Base-by-base conservation (phyloP, 2,888 invertebrate species). In the Bellardia bayeri region DNA sequence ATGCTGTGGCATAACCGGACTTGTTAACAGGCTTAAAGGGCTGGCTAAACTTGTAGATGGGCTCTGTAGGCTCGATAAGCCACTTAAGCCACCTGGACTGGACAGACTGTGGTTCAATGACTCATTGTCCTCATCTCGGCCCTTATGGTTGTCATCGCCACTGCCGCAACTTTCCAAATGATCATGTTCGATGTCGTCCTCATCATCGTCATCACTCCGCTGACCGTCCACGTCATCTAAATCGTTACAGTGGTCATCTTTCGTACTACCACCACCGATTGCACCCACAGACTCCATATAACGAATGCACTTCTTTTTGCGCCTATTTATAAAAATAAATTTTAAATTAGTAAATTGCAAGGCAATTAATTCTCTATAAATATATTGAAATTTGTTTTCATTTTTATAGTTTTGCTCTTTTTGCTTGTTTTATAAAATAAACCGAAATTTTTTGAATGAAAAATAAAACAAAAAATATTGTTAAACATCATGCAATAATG, bases 271-370 rank as follows among this genome's bases (percentile, higher is more conserved):
- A 61, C 88, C 90, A 61, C 90, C 90, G 56, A 88, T 90, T 56
- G 89, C 90, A 94, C 96, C 94, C 94, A 95, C 95, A 90, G 97
- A 96, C 95, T 98, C 98, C 97, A 98, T 97, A 95, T 98, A 98
- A 91, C 98, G 97, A 93, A 98, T 97, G 95, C 98, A 98, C 95
- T 98, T 98, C 95, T 98, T 98, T 96, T 98, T 98, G 95, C 98
- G 98, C 95, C 98, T 98, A 74, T 85, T 16, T 58, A 84, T 61
- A 79, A 82, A 82, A 85, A 74, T 23, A 83, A 85, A 86, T 84
- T 80, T 81, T 13, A 68, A 83, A 78, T 83, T 83, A 83, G 69
- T 64, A 40, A 66, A 13, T 45, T 23, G 4, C 51, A 51, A n/a
- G 13, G 51, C 51, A 51, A n/a, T 51, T 45, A 51, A n/a, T 51